These are phyloP conservation scores for Leptinotarsa juncta DNA, from an alignment of 2,888 invertebrate genomes.

Conservation along the genomic window DNA sequence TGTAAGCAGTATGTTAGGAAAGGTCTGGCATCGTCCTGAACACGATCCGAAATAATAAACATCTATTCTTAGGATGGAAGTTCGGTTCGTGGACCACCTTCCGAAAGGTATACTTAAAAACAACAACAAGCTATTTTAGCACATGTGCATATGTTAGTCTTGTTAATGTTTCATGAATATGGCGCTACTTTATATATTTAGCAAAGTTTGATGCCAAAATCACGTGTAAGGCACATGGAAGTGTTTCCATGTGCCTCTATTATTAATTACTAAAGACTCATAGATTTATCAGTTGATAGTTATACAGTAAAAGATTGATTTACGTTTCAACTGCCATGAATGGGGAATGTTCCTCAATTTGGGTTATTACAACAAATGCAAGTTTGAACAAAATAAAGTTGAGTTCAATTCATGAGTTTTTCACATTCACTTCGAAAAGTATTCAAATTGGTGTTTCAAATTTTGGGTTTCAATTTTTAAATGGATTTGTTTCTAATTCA, in stretches of 20 bases:
- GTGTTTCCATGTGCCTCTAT: not conserved
- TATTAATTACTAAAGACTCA: not conserved
- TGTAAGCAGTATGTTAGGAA: not conserved
- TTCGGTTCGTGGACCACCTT: slow-evolving; percentile 8
- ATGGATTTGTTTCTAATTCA: too few species aligned
- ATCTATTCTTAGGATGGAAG: slow-evolving; percentile 13
- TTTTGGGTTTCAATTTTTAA: too few species aligned
- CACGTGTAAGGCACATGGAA: not conserved
- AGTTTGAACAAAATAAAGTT: too few species aligned
- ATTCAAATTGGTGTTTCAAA: too few species aligned
- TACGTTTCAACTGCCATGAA: too few species aligned
- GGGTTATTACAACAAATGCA: too few species aligned
- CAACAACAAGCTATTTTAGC: not conserved
- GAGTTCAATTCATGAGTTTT: too few species aligned
- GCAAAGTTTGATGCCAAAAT: not conserved
- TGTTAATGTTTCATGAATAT: not conserved
- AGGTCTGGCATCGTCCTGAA: slow-evolving; percentile 1
- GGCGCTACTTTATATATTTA: not conserved
- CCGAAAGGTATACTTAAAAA: not conserved
- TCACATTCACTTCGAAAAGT: too few species aligned
- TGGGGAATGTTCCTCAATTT: too few species aligned
- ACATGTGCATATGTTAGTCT: not conserved
- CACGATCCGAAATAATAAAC: slow-evolving; percentile 12
- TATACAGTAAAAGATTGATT: too few species aligned
- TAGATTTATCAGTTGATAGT: not conserved